These are phyloP conservation scores for Candoia aspera DNA, from an alignment of 2,113 vertebrate species.

Conservation along the genomic window DNA sequence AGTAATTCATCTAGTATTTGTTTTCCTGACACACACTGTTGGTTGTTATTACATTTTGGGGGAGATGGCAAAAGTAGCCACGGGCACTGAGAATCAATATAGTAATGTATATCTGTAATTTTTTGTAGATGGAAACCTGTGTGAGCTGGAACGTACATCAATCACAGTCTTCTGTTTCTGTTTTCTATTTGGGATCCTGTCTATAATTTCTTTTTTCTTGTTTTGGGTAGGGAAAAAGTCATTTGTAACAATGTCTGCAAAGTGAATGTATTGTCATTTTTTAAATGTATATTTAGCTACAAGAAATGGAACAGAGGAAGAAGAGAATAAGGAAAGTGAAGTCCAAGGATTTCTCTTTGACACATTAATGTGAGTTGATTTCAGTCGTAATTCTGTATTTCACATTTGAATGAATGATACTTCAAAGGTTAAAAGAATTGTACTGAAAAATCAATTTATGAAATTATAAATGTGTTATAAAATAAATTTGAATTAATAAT, in stretches of 20 bases:
- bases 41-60: slow-evolving; percentile 30
- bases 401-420: not conserved
- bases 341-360: slow-evolving; percentile 93
- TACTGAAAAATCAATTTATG: not conserved
- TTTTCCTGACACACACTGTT: slow-evolving; percentile 28
- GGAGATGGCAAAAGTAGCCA: slow-evolving; percentile 23
- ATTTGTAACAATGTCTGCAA: slow-evolving; percentile 22
- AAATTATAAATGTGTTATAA: not conserved
- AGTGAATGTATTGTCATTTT: slow-evolving; percentile 17
- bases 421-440: not conserved
- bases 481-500: not conserved
- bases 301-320: slow-evolving; percentile 70
- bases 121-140: slow-evolving; percentile 14
- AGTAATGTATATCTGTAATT: not conserved
- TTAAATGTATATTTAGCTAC: slow-evolving; percentile 67
- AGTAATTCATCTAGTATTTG: slow-evolving; percentile 20
- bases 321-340: slow-evolving; percentile 79
- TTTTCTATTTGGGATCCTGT: slow-evolving; percentile 4
- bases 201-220: slow-evolving; percentile 6
- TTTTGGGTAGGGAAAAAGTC: slow-evolving; percentile 1
- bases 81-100: slow-evolving; percentile 17
- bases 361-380: slow-evolving; percentile 85
- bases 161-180: not conserved
- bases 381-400: slow-evolving; percentile 2
- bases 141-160: slow-evolving; percentile 3